These are phyloP conservation scores for Spermophilus dauricus DNA, from an alignment of 2,113 vertebrate species.

Conservation along the genomic window DNA sequence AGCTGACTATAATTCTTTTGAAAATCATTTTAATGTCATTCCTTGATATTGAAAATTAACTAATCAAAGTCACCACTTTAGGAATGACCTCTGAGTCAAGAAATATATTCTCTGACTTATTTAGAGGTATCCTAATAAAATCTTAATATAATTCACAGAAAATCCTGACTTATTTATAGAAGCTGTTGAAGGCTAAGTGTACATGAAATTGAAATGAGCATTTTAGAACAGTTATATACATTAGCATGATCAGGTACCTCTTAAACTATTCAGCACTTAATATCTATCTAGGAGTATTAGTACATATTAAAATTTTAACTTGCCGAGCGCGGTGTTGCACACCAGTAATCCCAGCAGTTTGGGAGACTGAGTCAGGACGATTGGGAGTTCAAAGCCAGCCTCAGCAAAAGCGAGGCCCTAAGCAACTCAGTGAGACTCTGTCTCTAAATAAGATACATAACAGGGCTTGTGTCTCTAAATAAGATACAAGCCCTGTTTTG, in stretches of 20 bases:
- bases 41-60: not conserved
- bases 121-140: conserved; percentile 47
- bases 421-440: too few species aligned
- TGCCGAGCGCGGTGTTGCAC: too few species aligned
- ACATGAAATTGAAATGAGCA: not conserved
- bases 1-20: not conserved
- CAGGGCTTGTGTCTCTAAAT: too few species aligned
- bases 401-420: too few species aligned
- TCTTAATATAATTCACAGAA: conserved; percentile 11
- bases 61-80: not conserved
- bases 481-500: too few species aligned
- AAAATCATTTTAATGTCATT: not conserved
- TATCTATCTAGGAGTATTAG: not conserved
- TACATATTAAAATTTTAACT: not conserved
- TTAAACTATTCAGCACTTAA: not conserved
- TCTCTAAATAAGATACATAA: too few species aligned
- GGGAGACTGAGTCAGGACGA: too few species aligned
- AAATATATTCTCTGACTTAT: conserved; percentile 15
- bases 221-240: not conserved
- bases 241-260: not conserved
- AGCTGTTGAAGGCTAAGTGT: not conserved
- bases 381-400: too few species aligned
- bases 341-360: too few species aligned
- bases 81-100: not conserved
- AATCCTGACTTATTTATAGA: not conserved